Base-by-base conservation (phyloP, 2,888 invertebrate genomes). In the Sussaba pulchella region DNA sequence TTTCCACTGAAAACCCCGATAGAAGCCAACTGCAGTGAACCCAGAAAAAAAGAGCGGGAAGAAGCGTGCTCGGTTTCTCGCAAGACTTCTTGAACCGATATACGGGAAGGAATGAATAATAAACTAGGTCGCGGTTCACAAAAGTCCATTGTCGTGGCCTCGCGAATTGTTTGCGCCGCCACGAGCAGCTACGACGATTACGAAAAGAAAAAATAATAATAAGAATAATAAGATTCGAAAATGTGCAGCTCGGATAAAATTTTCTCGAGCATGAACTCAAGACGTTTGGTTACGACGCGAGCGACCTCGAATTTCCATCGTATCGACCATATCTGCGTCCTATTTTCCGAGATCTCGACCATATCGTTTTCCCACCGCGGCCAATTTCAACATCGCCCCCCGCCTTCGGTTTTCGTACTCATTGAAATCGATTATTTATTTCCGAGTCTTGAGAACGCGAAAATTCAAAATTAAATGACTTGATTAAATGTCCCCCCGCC, bases 91-190 rank as follows among this genome's bases (percentile, higher is more conserved):
- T 67, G 24, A 50, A 66, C 54, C 77, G 77, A 77, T 66, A 66
- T 59, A 77, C 50, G 43, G 6, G 9, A 9, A 24, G 66, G 6
- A 5, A 45, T 78, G 54, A 78, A 77, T 77, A 81, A 77, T 77
- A 54, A 73, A 81, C 10, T 57, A 12, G 36, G 36, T 26, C 61
- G 50, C 26, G 69, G 24, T 82, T 82, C 78, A 88, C 87, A 88
- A 88, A 87, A 88, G 86, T 86, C 88, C 85, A 88, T 88, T 87
- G 88, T 86, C 82, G 76, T 84, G 78, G 75, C 75, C 77, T 82
- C 82, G 82, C 77, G 73, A 82, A 88, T 87, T 88, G 88, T 88
- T 89, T 86, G 88, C 86, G 70, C 84, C 85, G 21, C 70, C 19
- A 2, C 19, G 2, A 47, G 59, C 21, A 45, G 43, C 14, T 19